Conservation (phyloP, 2,797 vertebrate genomes). For the Leptoclinus maculatus region DNA sequence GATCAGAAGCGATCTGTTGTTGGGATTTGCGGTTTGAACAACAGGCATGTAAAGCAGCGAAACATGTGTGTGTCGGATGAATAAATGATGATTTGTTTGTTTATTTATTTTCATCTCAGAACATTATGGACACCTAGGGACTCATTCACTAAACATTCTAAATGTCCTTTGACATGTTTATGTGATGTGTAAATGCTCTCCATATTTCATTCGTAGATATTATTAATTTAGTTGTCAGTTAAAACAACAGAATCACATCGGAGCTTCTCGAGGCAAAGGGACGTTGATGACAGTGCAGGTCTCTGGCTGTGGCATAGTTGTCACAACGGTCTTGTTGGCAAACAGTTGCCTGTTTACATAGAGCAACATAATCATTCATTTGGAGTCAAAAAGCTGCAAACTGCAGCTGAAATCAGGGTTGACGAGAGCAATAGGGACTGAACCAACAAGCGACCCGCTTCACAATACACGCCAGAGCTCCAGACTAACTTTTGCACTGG, state of each 20-base stretch:
- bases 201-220: constrained; percentile 59
- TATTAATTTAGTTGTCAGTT: constrained; percentile 48
- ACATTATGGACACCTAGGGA: constrained; percentile 37
- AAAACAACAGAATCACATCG: constrained; percentile 23
- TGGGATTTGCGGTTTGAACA: constrained; percentile 21
- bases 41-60: constrained; percentile 33
- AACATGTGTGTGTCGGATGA: constrained; percentile 51
- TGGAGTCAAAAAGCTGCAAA: background rate
- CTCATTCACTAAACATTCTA: constrained; percentile 1
- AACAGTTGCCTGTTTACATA: background rate
- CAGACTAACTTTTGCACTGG: background rate
- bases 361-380: background rate
- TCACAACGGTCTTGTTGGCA: background rate
- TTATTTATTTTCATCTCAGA: constrained; percentile 47
- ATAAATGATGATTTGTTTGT: constrained; percentile 51
- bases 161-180: constrained; percentile 28
- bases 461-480: background rate
- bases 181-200: constrained; percentile 36
- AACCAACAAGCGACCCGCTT: background rate
- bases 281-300: constrained; percentile 21
- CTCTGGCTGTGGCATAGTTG: constrained; percentile 40
- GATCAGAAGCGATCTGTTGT: constrained; percentile 31
- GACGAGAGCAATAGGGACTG: background rate
- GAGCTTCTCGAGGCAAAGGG: constrained; percentile 39
- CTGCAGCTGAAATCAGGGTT: background rate